phyloP scores from a whole-genome alignment of 1,140 invertebrate genomes.

The Calosoma granatense region DNA sequence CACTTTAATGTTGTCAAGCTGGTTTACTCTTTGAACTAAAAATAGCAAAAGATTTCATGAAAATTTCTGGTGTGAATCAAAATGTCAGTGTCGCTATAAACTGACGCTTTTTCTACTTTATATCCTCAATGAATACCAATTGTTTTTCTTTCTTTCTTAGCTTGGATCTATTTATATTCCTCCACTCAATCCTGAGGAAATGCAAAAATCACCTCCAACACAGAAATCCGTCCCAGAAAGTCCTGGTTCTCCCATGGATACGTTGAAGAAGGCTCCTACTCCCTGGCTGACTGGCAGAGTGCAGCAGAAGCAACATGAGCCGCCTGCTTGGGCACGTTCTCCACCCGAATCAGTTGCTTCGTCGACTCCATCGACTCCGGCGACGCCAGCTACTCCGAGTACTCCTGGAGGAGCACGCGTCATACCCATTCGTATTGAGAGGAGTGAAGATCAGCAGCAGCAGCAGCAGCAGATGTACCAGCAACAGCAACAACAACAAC shows the following conservation, averaged over 20 bases:
- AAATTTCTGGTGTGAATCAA: too few relatives aligned
- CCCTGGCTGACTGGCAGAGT: constrained; percentile 26
- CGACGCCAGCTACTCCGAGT: not conserved
- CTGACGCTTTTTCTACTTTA: too few relatives aligned
- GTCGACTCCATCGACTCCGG: not conserved
- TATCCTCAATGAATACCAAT: too few relatives aligned
- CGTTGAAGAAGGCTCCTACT: constrained; percentile 30
- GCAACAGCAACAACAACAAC: constrained; percentile 19
- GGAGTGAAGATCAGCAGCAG: constrained; percentile 19
- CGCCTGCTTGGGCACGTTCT: constrained; percentile 27
- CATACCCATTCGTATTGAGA: constrained; percentile 42
- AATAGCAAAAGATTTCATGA: too few relatives aligned
- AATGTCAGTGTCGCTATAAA: too few relatives aligned
- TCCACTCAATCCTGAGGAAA: constrained; percentile 3
- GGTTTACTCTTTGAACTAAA: too few relatives aligned
- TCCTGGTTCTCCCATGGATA: constrained; percentile 32
- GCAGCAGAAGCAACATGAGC: constrained; percentile 21
- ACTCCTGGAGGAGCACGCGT: constrained; percentile 24
- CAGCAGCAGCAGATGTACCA: constrained; percentile 20
- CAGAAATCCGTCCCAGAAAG: constrained; percentile 30
- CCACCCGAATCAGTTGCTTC: not conserved
- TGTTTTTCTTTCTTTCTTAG: too few relatives aligned
- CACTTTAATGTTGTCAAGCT: not conserved
- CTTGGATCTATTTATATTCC: not conserved
- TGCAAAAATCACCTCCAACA: constrained; percentile 25